Evolutionary conservation across 2,797 vertebrate genomes (phyloP), one percentile per base, ranked within the genome.

Genomic region (Falco cherrug): DNA sequence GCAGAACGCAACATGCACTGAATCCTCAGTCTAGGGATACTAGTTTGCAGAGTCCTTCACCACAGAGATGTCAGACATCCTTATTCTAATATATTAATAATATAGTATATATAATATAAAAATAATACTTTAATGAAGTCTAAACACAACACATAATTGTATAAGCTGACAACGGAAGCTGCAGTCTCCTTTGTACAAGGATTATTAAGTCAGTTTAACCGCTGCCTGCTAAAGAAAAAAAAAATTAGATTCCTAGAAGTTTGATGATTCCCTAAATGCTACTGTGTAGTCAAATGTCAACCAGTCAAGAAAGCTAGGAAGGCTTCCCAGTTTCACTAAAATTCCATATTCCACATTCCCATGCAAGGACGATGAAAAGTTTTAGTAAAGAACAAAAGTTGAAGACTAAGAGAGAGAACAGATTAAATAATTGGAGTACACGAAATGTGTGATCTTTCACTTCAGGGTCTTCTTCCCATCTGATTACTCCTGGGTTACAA

Each of bases 1-100:
- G 59, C n/a, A 73, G 63, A 19, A 1, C 0, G 5, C 18, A 2
- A 22, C 21, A 10, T 15, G n/a, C 65, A 69, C 29, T 13, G 5
- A 78, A 82, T 3, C 7, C 33, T 9, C 13, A 64, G 10, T 29
- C 57, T 68, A 39, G 76, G 41, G 13, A 79, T 45, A 33, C 5
- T 17, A 29, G 18, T 76, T 45, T 47, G 5, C 59, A 59, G 57
- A 64, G 51, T 63, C 13, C 43, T 76, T 63, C n/a, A 45, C 25
- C 39, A 78, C 17, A 25, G 5, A 59, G 47, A 14, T 65, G 16
- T 47, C 21, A 60, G 33, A 43, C 15, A 26, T 6, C 24, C 35
- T 68, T 65, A 31, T 9, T 90, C 64, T 57, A 31, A 82, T 43
- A 43, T 43, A 43, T 15, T 43, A 43, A 6, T 43, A 43, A 43